Evolutionary conservation across 1,140 invertebrate genomes (phyloP), one percentile per base, ranked within the genome.

Genomic region (Aphis craccivora): DNA sequence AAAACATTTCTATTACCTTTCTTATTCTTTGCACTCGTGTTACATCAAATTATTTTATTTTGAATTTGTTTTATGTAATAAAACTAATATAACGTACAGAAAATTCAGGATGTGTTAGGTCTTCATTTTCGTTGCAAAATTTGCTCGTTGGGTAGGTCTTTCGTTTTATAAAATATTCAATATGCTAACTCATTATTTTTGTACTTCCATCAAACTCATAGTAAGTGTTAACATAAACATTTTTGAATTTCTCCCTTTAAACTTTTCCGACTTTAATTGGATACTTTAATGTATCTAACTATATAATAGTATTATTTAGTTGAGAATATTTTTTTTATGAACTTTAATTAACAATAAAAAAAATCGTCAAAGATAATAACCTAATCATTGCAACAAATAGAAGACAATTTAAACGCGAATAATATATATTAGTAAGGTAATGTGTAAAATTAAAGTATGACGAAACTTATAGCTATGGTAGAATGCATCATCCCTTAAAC

Each of bases 41-140:
- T 83, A 37, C 81, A 83, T 23, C 9, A 84, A 84, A 84, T 84
- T 83, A 83, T 83, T 83, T 83, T 37, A 37, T 83, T 83, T 83
- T 83, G 37, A 83, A 83, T 83, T 83, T 83, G 22, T 84, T 84
- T 84, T 40, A 25, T 25, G 40, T 84, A 84, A 40, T 7, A 40
- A 84, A 84, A 84, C 22, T 40, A 84, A 43, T 84, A 5, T 84
- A 43, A 40, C 83, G 40, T 40, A 84, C 83, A 5, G 37, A 43
- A 1, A n/a, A 76, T 76, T 76, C n/a, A 18, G 60, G 9, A 76
- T 76, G 60, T n/a, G 30, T 76, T 76, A 6, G 60, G 60, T 67
- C 4, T 76, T 76, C n/a, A n/a, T 76, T 76, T 35, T 76, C 18
- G 11, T 76, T n/a, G 4, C 4, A n/a, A 4, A n/a, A 76, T 76